Conservation (phyloP, 2,888 invertebrate species). For the Erpobdella octoculata region DNA sequence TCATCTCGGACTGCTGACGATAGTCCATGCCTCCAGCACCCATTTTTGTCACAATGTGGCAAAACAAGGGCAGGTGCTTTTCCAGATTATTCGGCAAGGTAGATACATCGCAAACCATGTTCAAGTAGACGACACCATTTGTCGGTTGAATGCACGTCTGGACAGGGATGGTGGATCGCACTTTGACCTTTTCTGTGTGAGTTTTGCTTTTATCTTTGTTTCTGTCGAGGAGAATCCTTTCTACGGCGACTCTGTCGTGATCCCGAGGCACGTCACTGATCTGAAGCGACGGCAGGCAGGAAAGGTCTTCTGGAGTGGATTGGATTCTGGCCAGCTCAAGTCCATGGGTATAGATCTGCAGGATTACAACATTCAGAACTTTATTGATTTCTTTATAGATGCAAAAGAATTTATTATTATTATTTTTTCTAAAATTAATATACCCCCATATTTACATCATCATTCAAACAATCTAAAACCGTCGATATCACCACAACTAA, state of each 20-base stretch:
- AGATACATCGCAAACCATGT: conserved; percentile 65
- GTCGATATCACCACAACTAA: too few relatives aligned
- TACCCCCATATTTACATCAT: too few relatives aligned
- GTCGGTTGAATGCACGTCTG: conserved; percentile 76
- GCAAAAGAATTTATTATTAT: too few relatives aligned
- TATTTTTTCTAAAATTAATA: too few relatives aligned
- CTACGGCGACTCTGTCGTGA: too few relatives aligned
- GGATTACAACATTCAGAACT: too few relatives aligned
- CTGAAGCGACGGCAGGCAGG: conserved; percentile 71
- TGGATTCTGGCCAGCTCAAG: conserved; percentile 64
- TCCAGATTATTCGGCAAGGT: conserved; percentile 64
- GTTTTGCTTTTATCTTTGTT: too few relatives aligned
- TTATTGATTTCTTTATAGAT: too few relatives aligned
- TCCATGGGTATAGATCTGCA: conserved; percentile 38
- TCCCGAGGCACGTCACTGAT: conserved; percentile 62
- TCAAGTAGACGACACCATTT: conserved; percentile 81
- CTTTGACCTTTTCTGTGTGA: neutral
- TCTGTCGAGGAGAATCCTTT: too few relatives aligned
- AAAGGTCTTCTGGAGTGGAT: conserved; percentile 63
- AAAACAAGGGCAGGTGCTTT: conserved; percentile 72
- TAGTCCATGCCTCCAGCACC: conserved; percentile 73
- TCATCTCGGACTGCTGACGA: conserved; percentile 70
- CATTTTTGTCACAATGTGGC: conserved; percentile 71
- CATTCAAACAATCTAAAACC: too few relatives aligned
- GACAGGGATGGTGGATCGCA: conserved; percentile 57